Evolutionary conservation across 2,888 invertebrate species (phyloP).

Genomic region (Ptilodon capucinus): DNA sequence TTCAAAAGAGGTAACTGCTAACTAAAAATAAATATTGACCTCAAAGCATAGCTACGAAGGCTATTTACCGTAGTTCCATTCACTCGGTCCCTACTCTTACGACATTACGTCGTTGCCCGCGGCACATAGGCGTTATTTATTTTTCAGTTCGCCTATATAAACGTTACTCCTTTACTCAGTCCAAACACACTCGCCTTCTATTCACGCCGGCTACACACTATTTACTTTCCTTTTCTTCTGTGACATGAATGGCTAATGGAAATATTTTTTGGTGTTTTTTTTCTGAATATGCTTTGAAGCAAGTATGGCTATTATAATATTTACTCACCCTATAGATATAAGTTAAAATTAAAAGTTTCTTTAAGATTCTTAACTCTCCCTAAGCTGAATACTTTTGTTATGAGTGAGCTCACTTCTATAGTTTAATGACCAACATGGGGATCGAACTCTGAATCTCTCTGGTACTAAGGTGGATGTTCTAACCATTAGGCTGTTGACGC

Average conservation of each 20-base stretch:
- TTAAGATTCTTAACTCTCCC: too few species aligned
- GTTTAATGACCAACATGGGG: too few species aligned
- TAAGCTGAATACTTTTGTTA: too few species aligned
- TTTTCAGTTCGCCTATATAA: background rate
- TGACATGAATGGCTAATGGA: slow-evolving; percentile 3
- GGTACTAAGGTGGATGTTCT: too few species aligned
- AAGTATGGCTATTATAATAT: too few species aligned
- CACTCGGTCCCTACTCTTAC: background rate
- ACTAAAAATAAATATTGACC: background rate
- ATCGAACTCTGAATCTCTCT: too few species aligned
- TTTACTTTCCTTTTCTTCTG: slow-evolving; percentile 1
- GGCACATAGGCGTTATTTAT: background rate
- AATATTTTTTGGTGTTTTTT: background rate
- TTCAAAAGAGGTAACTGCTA: background rate
- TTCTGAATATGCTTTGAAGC: background rate
- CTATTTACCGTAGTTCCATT: background rate
- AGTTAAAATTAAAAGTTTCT: too few species aligned
- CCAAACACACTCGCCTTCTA: background rate
- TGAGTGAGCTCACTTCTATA: too few species aligned
- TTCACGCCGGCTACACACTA: background rate
- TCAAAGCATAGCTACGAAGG: background rate
- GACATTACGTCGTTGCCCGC: background rate
- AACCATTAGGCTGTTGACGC: too few species aligned
- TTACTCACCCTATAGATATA: too few species aligned
- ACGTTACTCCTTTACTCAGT: background rate